A percentile compares a stretch with the other conserved stretches of the same genome.
phyloP scores from a whole-genome alignment of 2,797 vertebrate species.

The Echeneis naucrates region DNA sequence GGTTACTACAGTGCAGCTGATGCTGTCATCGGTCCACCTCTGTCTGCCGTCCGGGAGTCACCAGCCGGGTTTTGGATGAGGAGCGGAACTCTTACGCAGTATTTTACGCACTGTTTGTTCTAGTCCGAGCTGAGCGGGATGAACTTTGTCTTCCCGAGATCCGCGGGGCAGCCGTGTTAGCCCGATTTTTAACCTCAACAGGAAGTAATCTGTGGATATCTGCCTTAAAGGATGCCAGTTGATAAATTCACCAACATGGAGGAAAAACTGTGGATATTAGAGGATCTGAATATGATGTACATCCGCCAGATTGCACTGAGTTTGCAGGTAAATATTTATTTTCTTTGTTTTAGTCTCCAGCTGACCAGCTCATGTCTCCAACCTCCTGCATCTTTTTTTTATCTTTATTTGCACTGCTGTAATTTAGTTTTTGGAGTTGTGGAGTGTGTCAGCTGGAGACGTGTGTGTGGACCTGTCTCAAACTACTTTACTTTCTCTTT shows the following conservation, averaged over 20 bases:
- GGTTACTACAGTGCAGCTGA: slow-evolving; percentile 54
- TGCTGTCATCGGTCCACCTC: slow-evolving; percentile 60
- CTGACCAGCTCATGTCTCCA: not conserved
- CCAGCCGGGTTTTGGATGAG: slow-evolving; percentile 49
- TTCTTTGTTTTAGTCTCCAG: not conserved
- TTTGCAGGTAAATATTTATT: slow-evolving; percentile 87
- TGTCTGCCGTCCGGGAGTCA: slow-evolving; percentile 17
- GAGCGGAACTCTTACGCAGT: slow-evolving; percentile 62
- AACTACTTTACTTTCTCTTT: not conserved
- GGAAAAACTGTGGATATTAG: slow-evolving; percentile 93
- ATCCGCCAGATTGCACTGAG: slow-evolving; percentile 96
- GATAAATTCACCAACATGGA: slow-evolving; percentile 89
- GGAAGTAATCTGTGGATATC: slow-evolving; percentile 28
- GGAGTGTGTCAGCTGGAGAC: slow-evolving; percentile 6
- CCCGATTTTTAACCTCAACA: not conserved
- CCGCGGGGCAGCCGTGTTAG: slow-evolving; percentile 34
- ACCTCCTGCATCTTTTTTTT: not conserved
- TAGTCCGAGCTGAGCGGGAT: slow-evolving; percentile 25
- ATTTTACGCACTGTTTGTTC: slow-evolving; percentile 51
- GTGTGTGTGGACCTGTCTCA: slow-evolving; percentile 4
- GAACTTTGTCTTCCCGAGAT: slow-evolving; percentile 42
- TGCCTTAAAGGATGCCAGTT: slow-evolving; percentile 77
- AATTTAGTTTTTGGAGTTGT: slow-evolving; percentile 10
- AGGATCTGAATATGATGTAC: slow-evolving; percentile 98
- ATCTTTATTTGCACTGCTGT: not conserved